Percentiles rank a stretch among this genome's conserved stretches.
Evolutionary conservation across 2,113 vertebrate genomes (phyloP).

Genomic region (Gymnorhina tibicen): DNA sequence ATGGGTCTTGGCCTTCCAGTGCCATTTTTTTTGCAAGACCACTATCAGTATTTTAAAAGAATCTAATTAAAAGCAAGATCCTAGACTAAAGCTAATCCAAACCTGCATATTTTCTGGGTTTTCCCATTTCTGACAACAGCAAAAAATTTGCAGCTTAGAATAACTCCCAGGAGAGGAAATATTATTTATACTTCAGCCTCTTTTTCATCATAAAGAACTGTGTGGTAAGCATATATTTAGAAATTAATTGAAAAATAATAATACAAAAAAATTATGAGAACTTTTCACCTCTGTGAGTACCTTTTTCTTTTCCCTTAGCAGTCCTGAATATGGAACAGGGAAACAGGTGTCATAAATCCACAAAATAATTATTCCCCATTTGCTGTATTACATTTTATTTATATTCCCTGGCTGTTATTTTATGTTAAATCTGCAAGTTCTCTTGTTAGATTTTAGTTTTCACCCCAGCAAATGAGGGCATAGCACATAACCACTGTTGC

Average conservation of each 20-base stretch:
- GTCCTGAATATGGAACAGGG: neutral
- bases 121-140: conserved; percentile 6
- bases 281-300: conserved; percentile 45
- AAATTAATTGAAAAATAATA: conserved; percentile 49
- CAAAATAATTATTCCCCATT: conserved; percentile 58
- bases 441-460: conserved; percentile 36
- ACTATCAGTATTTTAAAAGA: neutral
- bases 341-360: conserved; percentile 60
- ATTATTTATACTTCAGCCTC: neutral
- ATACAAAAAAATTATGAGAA: conserved; percentile 40
- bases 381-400: conserved; percentile 58
- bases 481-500: neutral
- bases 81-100: neutral
- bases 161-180: neutral
- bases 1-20: neutral
- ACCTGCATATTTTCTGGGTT: neutral
- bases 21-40: neutral
- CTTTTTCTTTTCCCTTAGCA: conserved; percentile 38
- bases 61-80: neutral
- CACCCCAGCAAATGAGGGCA: neutral
- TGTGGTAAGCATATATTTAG: conserved; percentile 28
- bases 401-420: conserved; percentile 48
- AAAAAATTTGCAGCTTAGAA: conserved; percentile 1
- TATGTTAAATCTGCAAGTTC: conserved; percentile 37
- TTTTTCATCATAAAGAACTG: neutral